Base-by-base conservation (phyloP, 2,888 invertebrate species). In the Eudemis profundana region DNA sequence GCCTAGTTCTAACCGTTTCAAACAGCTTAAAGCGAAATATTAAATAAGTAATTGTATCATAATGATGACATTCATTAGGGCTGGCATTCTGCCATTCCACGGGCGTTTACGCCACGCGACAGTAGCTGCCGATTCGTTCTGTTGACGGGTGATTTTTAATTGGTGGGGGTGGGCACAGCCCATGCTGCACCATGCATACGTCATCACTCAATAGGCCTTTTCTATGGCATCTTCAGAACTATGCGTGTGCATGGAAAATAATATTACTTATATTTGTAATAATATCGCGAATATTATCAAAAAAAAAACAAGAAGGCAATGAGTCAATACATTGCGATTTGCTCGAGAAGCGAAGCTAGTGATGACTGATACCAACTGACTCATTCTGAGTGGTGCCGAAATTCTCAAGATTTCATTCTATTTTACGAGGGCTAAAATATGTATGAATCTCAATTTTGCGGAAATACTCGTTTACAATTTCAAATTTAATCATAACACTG, bases 11-110 rank as follows among this genome's bases (percentile, higher is more conserved):
- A 53, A 21, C 46, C 29, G 15, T 40, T 42, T 59, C 53, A 10
- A 42, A 61, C 15, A 4, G 53, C 19, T 42, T 15, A n/a, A 51
- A 29, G 42, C n/a, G n/a, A n/a, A n/a, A n/a, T 47, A 50, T 33
- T 54, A 54, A 49, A 51, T 44, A 47, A 50, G 27, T 23, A 56
- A 68, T 69, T 70, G 70, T 77, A 75, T 76, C 72, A 77, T 75
- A 75, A 78, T 78, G 71, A 82, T 79, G 78, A 81, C 79, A 78
- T 80, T 82, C 78, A 84, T 85, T 83, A 82, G 69, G 74, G 78
- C 79, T 90, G 90, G 90, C 89, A 82, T 74, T 69, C 74, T 85
- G 89, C 89, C 90, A 89, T 83, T 81, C 74, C 66, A 74, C 82
- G 82, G 85, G 83, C 79, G 81, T 85, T 88, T 87, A 87, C 87